Evolutionary conservation across 2,797 vertebrate species (phyloP).

Genomic region (Karalla daura): DNA sequence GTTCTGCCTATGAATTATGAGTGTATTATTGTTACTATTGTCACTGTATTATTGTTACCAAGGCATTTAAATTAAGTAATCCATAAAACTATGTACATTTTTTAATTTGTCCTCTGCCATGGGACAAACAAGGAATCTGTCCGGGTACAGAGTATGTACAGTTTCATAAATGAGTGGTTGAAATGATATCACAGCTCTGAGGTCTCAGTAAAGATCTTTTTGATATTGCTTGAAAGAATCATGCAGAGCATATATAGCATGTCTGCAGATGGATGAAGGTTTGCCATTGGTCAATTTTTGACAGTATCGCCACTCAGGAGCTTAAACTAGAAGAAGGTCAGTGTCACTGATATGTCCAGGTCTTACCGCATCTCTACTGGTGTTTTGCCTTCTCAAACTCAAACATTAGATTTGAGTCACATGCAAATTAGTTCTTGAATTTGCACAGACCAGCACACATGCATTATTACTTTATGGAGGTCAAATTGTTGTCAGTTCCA

Average conservation of each 20-base stretch:
- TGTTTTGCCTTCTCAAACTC: conserved; percentile 20
- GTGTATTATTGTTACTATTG: no score
- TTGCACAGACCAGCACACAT: conserved; percentile 54
- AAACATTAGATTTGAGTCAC: conserved; percentile 42
- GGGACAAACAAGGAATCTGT: background rate
- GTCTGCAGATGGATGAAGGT: no score
- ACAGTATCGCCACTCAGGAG: no score
- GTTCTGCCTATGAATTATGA: no score
- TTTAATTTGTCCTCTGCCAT: background rate
- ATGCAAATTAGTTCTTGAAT: conserved; percentile 68
- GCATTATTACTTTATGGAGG: conserved; percentile 44
- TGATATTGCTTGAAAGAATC: conserved; percentile 5
- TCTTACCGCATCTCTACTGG: background rate
- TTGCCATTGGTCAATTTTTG: no score
- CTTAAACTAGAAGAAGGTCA: background rate
- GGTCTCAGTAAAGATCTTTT: background rate
- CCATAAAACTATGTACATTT: background rate
- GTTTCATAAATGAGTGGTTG: background rate
- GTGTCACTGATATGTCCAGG: background rate
- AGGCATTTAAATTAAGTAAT: no score
- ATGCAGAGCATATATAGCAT: no score
- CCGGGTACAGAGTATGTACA: background rate
- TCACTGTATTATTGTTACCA: no score
- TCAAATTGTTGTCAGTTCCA: conserved; percentile 45
- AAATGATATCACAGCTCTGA: background rate